phyloP scores from a whole-genome alignment of 2,888 invertebrate genomes.

The Drosophila suboccidentalis region DNA sequence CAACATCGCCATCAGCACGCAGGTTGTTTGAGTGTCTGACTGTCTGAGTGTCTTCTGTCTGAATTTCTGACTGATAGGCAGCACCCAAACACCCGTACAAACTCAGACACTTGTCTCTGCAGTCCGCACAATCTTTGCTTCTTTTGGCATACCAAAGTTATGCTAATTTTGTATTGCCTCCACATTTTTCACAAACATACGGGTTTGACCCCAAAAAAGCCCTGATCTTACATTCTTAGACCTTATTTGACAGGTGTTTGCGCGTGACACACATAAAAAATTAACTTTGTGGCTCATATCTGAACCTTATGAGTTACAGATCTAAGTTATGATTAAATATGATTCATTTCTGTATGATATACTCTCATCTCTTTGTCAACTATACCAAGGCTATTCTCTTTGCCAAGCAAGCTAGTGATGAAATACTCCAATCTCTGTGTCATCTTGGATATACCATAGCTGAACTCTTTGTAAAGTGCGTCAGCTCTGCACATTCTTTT shows the following conservation, averaged over 20 bases:
- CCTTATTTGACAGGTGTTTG: conserved; percentile 34
- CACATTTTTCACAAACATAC: conserved; percentile 36
- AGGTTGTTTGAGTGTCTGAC: conserved; percentile 19
- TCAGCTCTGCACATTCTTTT: conserved; percentile 15
- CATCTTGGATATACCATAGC: background rate
- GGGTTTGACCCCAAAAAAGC: conserved; percentile 60
- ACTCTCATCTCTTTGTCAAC: background rate
- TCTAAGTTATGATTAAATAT: background rate
- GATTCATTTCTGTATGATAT: background rate
- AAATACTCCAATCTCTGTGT: conserved; percentile 8
- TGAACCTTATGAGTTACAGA: background rate
- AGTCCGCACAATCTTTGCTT: conserved; percentile 7
- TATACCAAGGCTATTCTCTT: background rate
- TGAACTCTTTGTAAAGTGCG: conserved; percentile 23
- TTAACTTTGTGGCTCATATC: background rate
- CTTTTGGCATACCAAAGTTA: conserved; percentile 32
- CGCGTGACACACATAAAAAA: conserved; percentile 46
- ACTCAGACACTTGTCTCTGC: conserved; percentile 1
- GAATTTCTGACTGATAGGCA: conserved; percentile 24
- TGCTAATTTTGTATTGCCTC: conserved; percentile 48
- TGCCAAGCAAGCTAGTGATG: background rate
- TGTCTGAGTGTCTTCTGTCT: conserved; percentile 2
- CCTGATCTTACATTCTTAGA: conserved; percentile 27
- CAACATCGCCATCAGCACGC: conserved; percentile 44
- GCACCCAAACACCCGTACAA: conserved; percentile 28